phyloP scores from a whole-genome alignment of 2,113 vertebrate species.

The Notechis scutatus region DNA sequence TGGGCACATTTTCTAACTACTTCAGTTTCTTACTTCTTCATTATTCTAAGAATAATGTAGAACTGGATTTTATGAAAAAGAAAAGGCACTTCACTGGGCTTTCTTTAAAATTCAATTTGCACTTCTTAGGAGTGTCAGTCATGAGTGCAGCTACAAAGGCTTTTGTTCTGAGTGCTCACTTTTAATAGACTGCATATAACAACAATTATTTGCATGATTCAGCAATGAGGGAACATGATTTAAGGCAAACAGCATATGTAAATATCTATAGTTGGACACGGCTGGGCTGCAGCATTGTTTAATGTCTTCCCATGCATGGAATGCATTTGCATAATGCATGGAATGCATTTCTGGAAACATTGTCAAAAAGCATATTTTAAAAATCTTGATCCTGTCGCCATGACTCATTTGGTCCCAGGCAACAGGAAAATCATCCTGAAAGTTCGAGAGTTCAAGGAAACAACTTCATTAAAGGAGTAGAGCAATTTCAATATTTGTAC shows the following conservation, averaged over 20 bases:
- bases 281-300: background rate
- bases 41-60: background rate
- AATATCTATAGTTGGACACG: constrained; percentile 22
- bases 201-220: background rate
- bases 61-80: background rate
- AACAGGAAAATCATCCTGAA: background rate
- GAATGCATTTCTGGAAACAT: background rate
- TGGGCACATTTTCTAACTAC: constrained; percentile 1
- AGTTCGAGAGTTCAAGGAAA: constrained; percentile 23
- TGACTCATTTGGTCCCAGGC: constrained; percentile 1
- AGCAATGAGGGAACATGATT: background rate
- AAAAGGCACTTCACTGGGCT: background rate
- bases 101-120: background rate
- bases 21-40: no score
- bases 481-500: background rate
- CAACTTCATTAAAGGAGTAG: constrained; percentile 7
- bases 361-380: background rate
- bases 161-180: constrained; percentile 6
- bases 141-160: background rate
- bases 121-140: background rate
- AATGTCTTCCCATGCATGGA: background rate
- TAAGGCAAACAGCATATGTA: background rate
- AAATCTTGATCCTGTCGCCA: accelerated
- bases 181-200: background rate
- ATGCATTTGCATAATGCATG: constrained; percentile 9